Conservation (phyloP, 2,888 invertebrate genomes). For the Ophion ellenae region DNA sequence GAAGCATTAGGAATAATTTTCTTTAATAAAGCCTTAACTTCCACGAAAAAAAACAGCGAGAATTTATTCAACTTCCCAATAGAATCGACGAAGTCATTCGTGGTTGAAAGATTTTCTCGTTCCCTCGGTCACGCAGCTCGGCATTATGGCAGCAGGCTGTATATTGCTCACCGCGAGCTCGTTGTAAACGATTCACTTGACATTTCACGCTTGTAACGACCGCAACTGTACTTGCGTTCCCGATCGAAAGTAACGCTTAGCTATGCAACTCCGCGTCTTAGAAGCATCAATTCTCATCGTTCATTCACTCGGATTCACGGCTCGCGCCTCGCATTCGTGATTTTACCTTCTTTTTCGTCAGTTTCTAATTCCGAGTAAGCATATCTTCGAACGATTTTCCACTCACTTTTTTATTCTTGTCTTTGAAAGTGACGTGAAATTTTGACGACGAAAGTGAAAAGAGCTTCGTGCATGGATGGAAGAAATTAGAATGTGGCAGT, state of each 20-base stretch:
- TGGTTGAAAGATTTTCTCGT: slow-evolving; percentile 19
- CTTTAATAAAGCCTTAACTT: no score
- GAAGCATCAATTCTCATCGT: slow-evolving; percentile 43
- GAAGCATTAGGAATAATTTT: no score
- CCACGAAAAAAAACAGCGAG: no score
- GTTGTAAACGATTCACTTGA: slow-evolving; percentile 78
- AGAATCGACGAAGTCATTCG: neutral
- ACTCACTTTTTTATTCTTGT: no score
- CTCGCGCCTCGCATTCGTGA: slow-evolving; percentile 23
- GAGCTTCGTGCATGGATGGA: no score
- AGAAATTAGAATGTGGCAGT: no score
- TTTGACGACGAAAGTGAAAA: neutral
- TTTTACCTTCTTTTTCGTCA: neutral
- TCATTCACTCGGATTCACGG: neutral
- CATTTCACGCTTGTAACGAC: slow-evolving; percentile 73
- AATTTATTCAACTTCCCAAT: no score
- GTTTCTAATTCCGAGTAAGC: neutral
- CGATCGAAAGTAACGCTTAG: slow-evolving; percentile 60
- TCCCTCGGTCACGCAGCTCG: slow-evolving; percentile 66
- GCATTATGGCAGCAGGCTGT: slow-evolving; percentile 31
- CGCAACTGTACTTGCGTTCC: slow-evolving; percentile 46
- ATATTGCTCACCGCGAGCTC: slow-evolving; percentile 51
- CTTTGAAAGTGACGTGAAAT: neutral
- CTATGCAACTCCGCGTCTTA: slow-evolving; percentile 44
- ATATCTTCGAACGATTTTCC: no score